Percentiles rank a stretch among this genome's conserved stretches.
Evolutionary conservation across 2,888 invertebrate species (phyloP).

Genomic region (Aspidiotus rigidus): DNA sequence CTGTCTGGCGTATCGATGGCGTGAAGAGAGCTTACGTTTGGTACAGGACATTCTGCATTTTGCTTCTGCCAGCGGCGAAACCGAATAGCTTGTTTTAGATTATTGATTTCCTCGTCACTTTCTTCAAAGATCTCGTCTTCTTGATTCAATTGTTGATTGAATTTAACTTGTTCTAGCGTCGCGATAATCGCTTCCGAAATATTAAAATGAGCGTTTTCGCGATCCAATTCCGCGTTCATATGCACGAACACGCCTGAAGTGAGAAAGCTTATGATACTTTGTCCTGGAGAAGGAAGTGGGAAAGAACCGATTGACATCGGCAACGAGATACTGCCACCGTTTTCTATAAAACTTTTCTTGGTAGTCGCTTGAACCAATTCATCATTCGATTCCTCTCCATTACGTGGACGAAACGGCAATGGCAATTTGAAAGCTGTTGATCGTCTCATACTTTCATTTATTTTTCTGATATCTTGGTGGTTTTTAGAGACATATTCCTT

Average conservation of each 20-base stretch:
- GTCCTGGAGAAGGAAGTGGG: slow-evolving; percentile 55
- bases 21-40: neutral
- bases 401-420: slow-evolving; percentile 29
- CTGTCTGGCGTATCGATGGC: neutral
- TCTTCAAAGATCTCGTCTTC: slow-evolving; percentile 49
- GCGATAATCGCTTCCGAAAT: slow-evolving; percentile 75
- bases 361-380: slow-evolving; percentile 27
- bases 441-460: slow-evolving; percentile 7
- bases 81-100: slow-evolving; percentile 55
- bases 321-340: slow-evolving; percentile 51
- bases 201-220: slow-evolving; percentile 79
- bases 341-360: slow-evolving; percentile 49
- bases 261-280: slow-evolving; percentile 62
- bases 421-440: slow-evolving; percentile 27
- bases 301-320: slow-evolving; percentile 55
- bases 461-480: slow-evolving; percentile 8
- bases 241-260: slow-evolving; percentile 61
- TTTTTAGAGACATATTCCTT: neutral
- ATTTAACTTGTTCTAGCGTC: slow-evolving; percentile 65
- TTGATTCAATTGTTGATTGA: slow-evolving; percentile 48
- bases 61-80: slow-evolving; percentile 50
- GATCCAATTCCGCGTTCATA: slow-evolving; percentile 64
- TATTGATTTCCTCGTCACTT: slow-evolving; percentile 58
- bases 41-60: slow-evolving; percentile 42
- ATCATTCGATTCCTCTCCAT: slow-evolving; percentile 36